Conservation (phyloP, 2,113 vertebrate species). For the Gasterosteus aculeatus region DNA sequence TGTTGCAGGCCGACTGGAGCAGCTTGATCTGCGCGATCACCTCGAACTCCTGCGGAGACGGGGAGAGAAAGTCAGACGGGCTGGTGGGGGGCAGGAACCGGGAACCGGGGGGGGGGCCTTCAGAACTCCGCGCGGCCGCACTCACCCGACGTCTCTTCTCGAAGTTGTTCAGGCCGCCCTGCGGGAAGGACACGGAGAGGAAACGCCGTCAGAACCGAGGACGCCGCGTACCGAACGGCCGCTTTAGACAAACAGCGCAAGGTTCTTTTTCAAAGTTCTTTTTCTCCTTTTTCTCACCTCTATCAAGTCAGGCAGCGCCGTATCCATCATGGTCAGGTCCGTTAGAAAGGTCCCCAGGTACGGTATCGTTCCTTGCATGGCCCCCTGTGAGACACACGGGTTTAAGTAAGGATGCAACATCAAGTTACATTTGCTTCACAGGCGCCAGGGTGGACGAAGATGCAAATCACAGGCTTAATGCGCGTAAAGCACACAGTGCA, state of each 20-base stretch:
- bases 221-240: slow-evolving; percentile 47
- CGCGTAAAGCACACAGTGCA: slow-evolving; percentile 1
- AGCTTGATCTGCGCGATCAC: slow-evolving; percentile 96
- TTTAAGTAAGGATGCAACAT: slow-evolving; percentile 17
- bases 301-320: slow-evolving; percentile 88
- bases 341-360: slow-evolving; percentile 95
- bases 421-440: slow-evolving; percentile 32
- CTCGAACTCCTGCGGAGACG: slow-evolving; percentile 89
- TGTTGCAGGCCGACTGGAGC: slow-evolving; percentile 94
- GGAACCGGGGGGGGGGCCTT: too few relatives aligned
- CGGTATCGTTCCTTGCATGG: slow-evolving; percentile 95
- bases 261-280: too few relatives aligned
- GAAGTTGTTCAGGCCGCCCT: slow-evolving; percentile 95
- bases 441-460: slow-evolving; percentile 14
- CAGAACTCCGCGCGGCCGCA: too few relatives aligned
- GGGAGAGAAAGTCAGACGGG: neutral
- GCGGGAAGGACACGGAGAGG: slow-evolving; percentile 68
- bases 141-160: slow-evolving; percentile 94
- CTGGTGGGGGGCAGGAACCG: too few relatives aligned
- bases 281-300: slow-evolving; percentile 86
- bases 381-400: slow-evolving; percentile 79
- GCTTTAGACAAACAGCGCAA: slow-evolving; percentile 59
- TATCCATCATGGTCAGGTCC: slow-evolving; percentile 93
- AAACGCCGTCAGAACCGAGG: slow-evolving; percentile 44
- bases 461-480: slow-evolving; percentile 26